These are phyloP conservation scores for Podarcis lilfordi DNA, from an alignment of 2,797 vertebrate species.

Conservation along the genomic window DNA sequence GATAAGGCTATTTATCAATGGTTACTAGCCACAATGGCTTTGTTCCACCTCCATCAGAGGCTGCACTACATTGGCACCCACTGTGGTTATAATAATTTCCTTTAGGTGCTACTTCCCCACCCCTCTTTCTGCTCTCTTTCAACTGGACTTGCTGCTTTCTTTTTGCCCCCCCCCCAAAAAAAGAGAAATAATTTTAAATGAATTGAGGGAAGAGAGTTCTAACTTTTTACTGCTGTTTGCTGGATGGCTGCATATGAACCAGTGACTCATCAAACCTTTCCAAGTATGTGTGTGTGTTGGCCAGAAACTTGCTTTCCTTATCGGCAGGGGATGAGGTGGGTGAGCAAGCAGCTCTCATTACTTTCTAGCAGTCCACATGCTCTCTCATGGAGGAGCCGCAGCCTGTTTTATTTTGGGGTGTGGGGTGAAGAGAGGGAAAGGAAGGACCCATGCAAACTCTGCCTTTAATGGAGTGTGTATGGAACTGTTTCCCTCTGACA, in stretches of 20 bases:
- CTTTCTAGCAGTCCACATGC: conserved; percentile 3
- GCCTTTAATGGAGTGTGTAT: background rate
- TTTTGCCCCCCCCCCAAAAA: background rate
- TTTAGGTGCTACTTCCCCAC: conserved; percentile 9
- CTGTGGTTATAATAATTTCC: background rate
- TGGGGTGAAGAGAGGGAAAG: background rate
- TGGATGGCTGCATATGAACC: background rate
- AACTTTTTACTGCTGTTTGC: fast-evolving
- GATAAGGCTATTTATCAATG: no score
- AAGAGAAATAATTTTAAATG: background rate
- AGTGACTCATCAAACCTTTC: conserved; percentile 36
- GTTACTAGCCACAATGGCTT: background rate
- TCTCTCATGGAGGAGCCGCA: conserved; percentile 2
- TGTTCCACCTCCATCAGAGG: background rate
- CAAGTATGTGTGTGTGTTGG: conserved; percentile 52
- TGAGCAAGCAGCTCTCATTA: background rate
- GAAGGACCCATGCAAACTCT: background rate
- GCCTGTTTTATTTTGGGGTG: background rate
- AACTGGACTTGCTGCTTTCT: background rate
- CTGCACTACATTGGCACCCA: background rate
- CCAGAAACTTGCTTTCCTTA: background rate
- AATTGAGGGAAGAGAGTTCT: background rate
- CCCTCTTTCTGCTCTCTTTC: background rate
- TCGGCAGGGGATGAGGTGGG: conserved; percentile 13
- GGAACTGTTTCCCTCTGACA: background rate